Evolutionary conservation across 2,797 vertebrate species (phyloP).

Genomic region (Phylloscopus collybita): DNA sequence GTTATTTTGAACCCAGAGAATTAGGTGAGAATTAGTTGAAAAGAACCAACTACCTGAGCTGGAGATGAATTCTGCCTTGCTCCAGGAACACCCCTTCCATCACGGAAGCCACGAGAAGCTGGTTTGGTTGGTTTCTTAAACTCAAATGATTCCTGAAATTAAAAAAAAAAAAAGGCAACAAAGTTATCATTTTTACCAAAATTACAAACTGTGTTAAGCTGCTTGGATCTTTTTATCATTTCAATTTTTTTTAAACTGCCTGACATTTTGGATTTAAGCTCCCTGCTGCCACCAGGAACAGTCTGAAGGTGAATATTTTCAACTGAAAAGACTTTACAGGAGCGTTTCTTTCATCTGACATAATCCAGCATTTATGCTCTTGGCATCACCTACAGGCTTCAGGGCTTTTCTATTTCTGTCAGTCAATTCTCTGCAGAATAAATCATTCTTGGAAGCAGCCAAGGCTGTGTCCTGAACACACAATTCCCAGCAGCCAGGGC

Average conservation of each 20-base stretch:
- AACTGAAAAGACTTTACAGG: background rate
- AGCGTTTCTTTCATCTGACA: background rate
- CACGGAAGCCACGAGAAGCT: slow-evolving; percentile 75
- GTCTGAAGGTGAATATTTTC: background rate
- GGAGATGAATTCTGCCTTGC: slow-evolving; percentile 85
- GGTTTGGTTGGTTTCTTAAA: slow-evolving; percentile 94
- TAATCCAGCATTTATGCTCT: background rate
- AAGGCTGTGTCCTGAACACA: background rate
- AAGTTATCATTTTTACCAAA: background rate
- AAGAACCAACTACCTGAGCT: slow-evolving; percentile 79
- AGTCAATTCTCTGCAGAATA: background rate
- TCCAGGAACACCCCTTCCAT: slow-evolving; percentile 77
- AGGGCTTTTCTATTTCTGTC: background rate
- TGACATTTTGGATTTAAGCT: background rate
- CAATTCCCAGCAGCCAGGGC: background rate
- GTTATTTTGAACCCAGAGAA: background rate
- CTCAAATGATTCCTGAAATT: slow-evolving; percentile 87
- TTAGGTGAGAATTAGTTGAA: background rate
- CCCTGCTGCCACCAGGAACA: background rate
- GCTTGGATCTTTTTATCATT: background rate
- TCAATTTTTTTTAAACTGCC: background rate
- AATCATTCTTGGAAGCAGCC: background rate
- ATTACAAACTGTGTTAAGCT: background rate
- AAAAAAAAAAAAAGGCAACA: background rate
- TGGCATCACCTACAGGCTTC: background rate